Percentiles rank a stretch among this genome's conserved stretches.
These are phyloP conservation scores for Archaeoteleia sp. DNA, from an alignment of 2,888 invertebrate genomes.

Conservation along the genomic window DNA sequence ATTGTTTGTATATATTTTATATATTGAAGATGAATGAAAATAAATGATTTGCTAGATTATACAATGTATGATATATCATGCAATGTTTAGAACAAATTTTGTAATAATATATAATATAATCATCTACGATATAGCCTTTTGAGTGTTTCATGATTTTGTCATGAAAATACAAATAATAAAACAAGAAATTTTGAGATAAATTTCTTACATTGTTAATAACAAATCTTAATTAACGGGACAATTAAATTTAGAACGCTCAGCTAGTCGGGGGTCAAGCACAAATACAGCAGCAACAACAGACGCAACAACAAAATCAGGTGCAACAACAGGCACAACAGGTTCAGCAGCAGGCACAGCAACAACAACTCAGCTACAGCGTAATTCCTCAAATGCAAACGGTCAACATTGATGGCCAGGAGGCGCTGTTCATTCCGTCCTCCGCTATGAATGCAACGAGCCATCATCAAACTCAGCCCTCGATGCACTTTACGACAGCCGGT, in stretches of 20 bases:
- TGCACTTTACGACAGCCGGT: constrained; percentile 71
- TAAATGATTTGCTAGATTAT: too few species aligned
- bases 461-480: constrained; percentile 73
- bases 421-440: constrained; percentile 91
- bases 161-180: too few species aligned
- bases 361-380: constrained; percentile 76
- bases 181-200: too few species aligned
- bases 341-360: constrained; percentile 77
- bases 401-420: constrained; percentile 94
- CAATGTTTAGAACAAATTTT: too few species aligned
- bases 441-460: constrained; percentile 77
- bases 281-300: constrained; percentile 66
- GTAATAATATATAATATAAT: too few species aligned
- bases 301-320: constrained; percentile 62
- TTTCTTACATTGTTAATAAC: too few species aligned
- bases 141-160: too few species aligned
- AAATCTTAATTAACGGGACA: too few species aligned
- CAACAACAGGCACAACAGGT: constrained; percentile 76
- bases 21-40: too few species aligned
- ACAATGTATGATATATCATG: too few species aligned
- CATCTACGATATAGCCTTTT: too few species aligned
- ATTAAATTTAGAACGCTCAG: constrained; percentile 66
- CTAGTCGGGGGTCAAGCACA: constrained; percentile 68
- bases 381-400: constrained; percentile 92
- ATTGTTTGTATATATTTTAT: too few species aligned